Base-by-base conservation (phyloP, 2,113 vertebrate genomes). In the Triplophysa tibetana region DNA sequence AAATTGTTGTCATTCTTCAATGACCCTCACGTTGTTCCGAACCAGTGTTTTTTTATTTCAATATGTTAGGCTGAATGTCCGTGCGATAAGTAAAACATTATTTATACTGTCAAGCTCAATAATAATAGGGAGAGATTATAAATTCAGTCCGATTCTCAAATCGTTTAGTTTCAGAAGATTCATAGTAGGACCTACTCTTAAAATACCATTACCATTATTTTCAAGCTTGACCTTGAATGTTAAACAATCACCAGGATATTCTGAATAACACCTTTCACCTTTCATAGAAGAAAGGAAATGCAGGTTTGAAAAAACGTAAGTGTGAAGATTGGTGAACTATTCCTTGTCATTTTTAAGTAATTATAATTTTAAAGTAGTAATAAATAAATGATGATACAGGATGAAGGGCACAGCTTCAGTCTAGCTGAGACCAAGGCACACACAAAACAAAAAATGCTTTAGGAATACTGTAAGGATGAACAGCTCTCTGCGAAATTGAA, bases 361-460 rank as follows among this genome's bases (percentile, higher is more conserved):
- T 2, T 2, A 24, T 24, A 41, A 38, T 38, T 63, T 19, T 19
- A 23, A 43, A n/a, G 10, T 2, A 41, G 19, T 2, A 83, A 85
- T 80, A 86, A 83, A 83, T 81, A 82, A 24, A 24, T 60, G 50
- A 54, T 0, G 11, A 69, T 21, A 48, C 43, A 70, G 50, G 33
- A 52, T 41, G 56, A 70, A 24, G 17, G 38, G 56, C 33, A 43
- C 67, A 69, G 64, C 67, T 61, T 58, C 38, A 58, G 17, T 66
- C 19, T 69, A 75, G 76, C n/a, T 8, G 41, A 67, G 41, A 41
- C 73, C 75, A 54, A 82, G 81, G 81, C 81, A 79, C 33, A 79
- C 62, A 63, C 54, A 78, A 1, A 70, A 75, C 73, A 72, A 2
- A 41, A 72, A 65, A 75, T 50, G 61, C 29, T 77, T 64, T 65